A percentile compares a stretch with the other conserved stretches of the same genome.
Conservation (phyloP, 2,888 invertebrate genomes). For the Sarcophaga rosellei region DNA sequence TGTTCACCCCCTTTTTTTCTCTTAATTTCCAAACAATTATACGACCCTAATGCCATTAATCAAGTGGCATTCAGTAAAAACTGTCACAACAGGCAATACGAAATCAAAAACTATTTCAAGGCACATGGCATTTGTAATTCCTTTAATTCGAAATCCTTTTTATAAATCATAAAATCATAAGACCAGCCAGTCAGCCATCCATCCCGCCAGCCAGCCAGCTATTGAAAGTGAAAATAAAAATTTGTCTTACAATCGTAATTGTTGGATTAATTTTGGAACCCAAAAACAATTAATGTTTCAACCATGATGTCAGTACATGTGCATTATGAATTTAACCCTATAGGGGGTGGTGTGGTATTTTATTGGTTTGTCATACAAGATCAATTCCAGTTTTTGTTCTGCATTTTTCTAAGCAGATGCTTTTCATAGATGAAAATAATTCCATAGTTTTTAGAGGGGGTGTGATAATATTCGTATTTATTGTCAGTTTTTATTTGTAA, state of each 20-base stretch:
- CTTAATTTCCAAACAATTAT: neutral
- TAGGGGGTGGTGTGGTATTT: slow-evolving; percentile 28
- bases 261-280: slow-evolving; percentile 51
- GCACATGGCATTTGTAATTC: slow-evolving; percentile 54
- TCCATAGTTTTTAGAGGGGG: slow-evolving; percentile 18
- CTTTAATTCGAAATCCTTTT: neutral
- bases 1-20: neutral
- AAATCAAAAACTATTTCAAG: slow-evolving; percentile 63
- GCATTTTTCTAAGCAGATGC: slow-evolving; percentile 58
- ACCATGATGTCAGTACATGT: neutral
- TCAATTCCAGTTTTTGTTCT: slow-evolving; percentile 17
- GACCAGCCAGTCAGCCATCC: slow-evolving; percentile 22
- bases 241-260: slow-evolving; percentile 66
- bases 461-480: slow-evolving; percentile 51
- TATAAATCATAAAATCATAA: slow-evolving; percentile 17
- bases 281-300: slow-evolving; percentile 33
- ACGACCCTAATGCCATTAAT: slow-evolving; percentile 50
- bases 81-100: slow-evolving; percentile 64
- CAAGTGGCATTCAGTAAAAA: slow-evolving; percentile 59
- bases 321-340: neutral
- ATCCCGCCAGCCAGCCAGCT: slow-evolving; percentile 1
- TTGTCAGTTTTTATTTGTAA: slow-evolving; percentile 50
- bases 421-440: slow-evolving; percentile 1
- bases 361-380: slow-evolving; percentile 56
- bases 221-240: slow-evolving; percentile 7